Conservation (phyloP, 1,140 invertebrate genomes). For the Cydia pomonella region DNA sequence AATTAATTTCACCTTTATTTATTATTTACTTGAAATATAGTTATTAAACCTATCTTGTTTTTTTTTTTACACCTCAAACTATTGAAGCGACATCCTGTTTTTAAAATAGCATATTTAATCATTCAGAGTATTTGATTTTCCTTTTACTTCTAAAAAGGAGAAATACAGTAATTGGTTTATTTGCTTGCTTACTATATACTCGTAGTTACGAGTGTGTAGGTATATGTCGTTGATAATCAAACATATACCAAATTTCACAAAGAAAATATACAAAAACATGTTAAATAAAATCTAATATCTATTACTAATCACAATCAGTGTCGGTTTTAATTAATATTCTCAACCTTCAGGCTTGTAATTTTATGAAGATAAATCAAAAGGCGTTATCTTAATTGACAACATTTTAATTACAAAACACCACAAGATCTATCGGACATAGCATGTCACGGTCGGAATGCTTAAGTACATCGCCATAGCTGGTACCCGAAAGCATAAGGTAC, state of each 20-base stretch:
- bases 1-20: too few species aligned
- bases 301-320: background rate
- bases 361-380: constrained; percentile 32
- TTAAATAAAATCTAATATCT: too few species aligned
- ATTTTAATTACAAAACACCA: constrained; percentile 81
- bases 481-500: constrained; percentile 64
- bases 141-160: background rate
- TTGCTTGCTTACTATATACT: too few species aligned
- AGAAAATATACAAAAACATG: too few species aligned
- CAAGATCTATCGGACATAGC: constrained; percentile 78
- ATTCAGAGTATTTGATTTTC: background rate
- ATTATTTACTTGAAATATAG: background rate
- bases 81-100: background rate
- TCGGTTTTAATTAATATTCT: background rate
- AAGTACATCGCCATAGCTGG: constrained; percentile 75
- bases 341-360: background rate
- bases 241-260: too few species aligned
- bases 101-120: background rate
- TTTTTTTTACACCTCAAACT: background rate
- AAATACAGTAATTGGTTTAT: too few species aligned
- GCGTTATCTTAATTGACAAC: constrained; percentile 74
- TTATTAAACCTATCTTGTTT: background rate
- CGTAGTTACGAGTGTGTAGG: too few species aligned
- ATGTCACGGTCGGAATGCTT: constrained; percentile 72
- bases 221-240: too few species aligned